Conservation (phyloP, 2,113 vertebrate genomes). For the Opisthocomus hoazin region DNA sequence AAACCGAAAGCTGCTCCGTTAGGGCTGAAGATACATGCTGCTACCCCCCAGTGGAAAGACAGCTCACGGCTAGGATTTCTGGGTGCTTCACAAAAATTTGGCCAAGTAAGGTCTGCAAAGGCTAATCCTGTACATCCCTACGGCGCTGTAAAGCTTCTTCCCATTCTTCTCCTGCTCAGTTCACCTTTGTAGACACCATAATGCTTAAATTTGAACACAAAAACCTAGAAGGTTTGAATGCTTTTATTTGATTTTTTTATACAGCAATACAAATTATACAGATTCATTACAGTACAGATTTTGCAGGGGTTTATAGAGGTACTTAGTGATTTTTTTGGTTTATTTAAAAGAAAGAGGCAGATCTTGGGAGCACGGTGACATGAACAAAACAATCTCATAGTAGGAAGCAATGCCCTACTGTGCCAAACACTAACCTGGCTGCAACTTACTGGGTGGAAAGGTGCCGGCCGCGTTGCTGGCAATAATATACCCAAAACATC, state of each 20-base stretch:
- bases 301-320: conserved; percentile 43
- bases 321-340: conserved; percentile 49
- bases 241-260: conserved; percentile 36
- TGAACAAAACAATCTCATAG: neutral
- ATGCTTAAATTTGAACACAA: neutral
- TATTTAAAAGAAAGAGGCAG: conserved; percentile 22
- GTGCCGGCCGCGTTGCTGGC: neutral
- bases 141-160: neutral
- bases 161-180: neutral
- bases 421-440: neutral
- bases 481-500: neutral
- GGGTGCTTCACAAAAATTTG: neutral
- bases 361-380: conserved; percentile 5
- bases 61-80: neutral
- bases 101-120: neutral
- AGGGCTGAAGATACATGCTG: neutral
- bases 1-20: neutral
- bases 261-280: conserved; percentile 49
- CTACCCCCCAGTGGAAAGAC: conserved; percentile 32
- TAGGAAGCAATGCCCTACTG: neutral
- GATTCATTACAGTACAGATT: conserved; percentile 40
- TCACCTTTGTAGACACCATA: neutral
- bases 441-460: neutral
- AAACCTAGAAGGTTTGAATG: neutral
- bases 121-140: neutral